These are phyloP conservation scores for Drosophila sturtevanti DNA, from an alignment of 1,140 invertebrate genomes.

Conservation along the genomic window DNA sequence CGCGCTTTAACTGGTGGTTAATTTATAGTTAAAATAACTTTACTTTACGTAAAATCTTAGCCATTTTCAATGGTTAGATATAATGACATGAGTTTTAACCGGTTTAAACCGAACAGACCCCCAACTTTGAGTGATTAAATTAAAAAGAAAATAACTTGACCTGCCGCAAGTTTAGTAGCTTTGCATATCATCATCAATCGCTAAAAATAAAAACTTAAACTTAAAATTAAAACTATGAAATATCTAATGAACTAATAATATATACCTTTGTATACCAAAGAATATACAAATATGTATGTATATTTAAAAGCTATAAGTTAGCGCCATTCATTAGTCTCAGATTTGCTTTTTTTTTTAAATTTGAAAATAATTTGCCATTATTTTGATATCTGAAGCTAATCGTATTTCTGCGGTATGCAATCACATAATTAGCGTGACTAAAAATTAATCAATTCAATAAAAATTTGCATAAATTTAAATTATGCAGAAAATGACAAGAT, in stretches of 20 bases:
- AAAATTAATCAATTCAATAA: slow-evolving; percentile 33
- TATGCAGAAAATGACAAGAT: not conserved
- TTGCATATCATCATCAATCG: not conserved
- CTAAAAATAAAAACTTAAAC: no score
- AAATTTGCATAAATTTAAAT: slow-evolving; percentile 11
- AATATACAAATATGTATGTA: no score
- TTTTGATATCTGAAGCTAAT: slow-evolving; percentile 20
- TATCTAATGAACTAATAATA: no score
- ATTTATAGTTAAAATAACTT: no score
- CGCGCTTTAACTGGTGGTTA: not conserved
- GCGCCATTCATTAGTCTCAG: no score
- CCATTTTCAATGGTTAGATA: not conserved
- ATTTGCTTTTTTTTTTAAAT: not conserved
- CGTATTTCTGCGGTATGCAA: slow-evolving; percentile 25
- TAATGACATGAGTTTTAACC: not conserved
- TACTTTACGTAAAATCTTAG: no score
- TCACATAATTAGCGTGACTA: slow-evolving; percentile 38
- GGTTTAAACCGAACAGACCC: not conserved
- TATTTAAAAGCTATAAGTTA: no score
- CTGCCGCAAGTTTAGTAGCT: not conserved
- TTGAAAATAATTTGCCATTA: slow-evolving; percentile 11
- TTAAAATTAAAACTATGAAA: no score
- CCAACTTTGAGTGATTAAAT: not conserved
- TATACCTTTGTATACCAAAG: no score
- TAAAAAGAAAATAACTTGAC: not conserved